A percentile compares a stretch with the other conserved stretches of the same genome.
Conservation (phyloP, 2,797 vertebrate genomes). For the Crenuchus spilurus region DNA sequence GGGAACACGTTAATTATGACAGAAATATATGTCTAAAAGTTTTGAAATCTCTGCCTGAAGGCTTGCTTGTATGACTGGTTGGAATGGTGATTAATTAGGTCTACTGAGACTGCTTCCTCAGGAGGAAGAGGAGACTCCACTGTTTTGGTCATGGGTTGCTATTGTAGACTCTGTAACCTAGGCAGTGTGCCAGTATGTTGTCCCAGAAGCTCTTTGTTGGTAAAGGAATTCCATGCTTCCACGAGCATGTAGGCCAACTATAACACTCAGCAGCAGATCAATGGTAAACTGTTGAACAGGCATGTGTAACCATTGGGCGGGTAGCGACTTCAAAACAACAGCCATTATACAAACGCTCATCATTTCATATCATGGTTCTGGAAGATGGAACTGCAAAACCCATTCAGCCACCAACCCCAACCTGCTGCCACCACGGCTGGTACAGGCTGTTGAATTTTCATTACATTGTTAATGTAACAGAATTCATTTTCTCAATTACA, state of each 20-base stretch:
- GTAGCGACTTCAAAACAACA: too few species aligned
- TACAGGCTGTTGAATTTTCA: too few species aligned
- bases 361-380: too few species aligned
- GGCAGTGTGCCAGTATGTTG: conserved; percentile 40
- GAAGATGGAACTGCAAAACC: too few species aligned
- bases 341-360: too few species aligned
- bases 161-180: conserved; percentile 58
- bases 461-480: too few species aligned
- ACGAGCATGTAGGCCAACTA: conserved; percentile 34
- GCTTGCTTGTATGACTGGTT: conserved; percentile 54
- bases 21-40: conserved; percentile 51
- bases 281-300: conserved; percentile 39
- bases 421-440: too few species aligned
- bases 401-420: too few species aligned
- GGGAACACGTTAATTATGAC: conserved; percentile 44
- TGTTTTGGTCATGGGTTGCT: conserved; percentile 39
- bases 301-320: conserved; percentile 17
- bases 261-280: conserved; percentile 30
- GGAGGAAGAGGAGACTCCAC: conserved; percentile 52
- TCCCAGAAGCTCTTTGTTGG: conserved; percentile 42
- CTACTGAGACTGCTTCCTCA: conserved; percentile 55
- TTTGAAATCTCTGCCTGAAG: conserved; percentile 60
- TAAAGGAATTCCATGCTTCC: conserved; percentile 31
- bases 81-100: conserved; percentile 67
- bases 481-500: too few species aligned